Evolutionary conservation across 92 coral and sea anemone species (phyloP).

Genomic region (Zoanthus gigantus): DNA sequence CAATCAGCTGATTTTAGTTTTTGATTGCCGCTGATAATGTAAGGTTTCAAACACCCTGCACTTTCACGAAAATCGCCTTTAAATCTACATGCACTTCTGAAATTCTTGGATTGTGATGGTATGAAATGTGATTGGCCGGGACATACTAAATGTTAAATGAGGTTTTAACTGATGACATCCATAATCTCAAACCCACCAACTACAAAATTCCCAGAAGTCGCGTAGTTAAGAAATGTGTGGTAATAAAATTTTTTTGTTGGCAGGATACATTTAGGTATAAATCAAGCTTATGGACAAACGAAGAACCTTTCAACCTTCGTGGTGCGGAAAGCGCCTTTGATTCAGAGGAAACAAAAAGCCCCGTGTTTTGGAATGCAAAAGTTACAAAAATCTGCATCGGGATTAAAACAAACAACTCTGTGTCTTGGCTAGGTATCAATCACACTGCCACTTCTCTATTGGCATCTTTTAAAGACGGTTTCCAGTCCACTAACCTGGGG

Average conservation of each 20-base stretch:
- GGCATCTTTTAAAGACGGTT: constrained; percentile 15
- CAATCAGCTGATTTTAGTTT: too few relatives aligned
- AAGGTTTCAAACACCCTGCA: too few relatives aligned
- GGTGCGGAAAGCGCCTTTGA: constrained; percentile 25
- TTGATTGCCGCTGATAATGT: too few relatives aligned
- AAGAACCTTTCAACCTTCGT: constrained; percentile 27
- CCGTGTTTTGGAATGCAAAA: constrained; percentile 48
- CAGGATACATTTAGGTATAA: constrained; percentile 27
- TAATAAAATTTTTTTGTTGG: neutral
- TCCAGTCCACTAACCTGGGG: constrained; percentile 33
- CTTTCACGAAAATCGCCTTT: too few relatives aligned
- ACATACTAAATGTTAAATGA: too few relatives aligned
- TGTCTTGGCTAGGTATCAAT: constrained; percentile 17
- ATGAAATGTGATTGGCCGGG: too few relatives aligned
- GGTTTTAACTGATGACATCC: too few relatives aligned
- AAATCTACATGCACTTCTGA: too few relatives aligned
- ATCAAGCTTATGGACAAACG: constrained; percentile 40
- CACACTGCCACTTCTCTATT: constrained; percentile 27
- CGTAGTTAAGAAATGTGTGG: too few relatives aligned
- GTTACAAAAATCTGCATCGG: constrained; percentile 41
- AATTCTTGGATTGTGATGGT: too few relatives aligned
- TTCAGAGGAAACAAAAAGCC: constrained; percentile 30
- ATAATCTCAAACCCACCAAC: too few relatives aligned
- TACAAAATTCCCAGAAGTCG: too few relatives aligned
- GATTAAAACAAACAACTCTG: constrained; percentile 33